These are phyloP conservation scores for Ancistrus triradiatus DNA, from an alignment of 2,113 vertebrate species.

Conservation along the genomic window DNA sequence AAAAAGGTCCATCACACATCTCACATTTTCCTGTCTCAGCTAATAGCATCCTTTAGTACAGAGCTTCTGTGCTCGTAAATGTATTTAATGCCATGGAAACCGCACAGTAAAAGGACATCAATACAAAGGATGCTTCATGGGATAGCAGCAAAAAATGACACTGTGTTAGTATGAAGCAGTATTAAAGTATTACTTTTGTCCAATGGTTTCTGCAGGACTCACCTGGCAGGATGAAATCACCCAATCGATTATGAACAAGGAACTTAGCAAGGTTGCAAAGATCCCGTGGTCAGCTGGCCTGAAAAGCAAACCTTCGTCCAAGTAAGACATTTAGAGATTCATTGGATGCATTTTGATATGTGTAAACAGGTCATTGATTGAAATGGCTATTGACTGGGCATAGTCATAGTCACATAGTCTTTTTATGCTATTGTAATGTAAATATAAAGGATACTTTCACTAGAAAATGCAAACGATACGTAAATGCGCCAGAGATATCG, in stretches of 20 bases:
- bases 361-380: no score
- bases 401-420: no score
- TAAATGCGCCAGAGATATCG: no score
- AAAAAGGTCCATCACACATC: constrained; percentile 74
- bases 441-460: no score
- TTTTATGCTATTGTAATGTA: no score
- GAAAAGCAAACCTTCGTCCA: constrained; percentile 56
- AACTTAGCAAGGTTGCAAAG: constrained; percentile 82
- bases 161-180: no score
- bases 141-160: no score
- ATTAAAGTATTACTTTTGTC: no score
- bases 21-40: not conserved
- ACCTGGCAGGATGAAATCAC: constrained; percentile 90
- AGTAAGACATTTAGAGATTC: constrained; percentile 63
- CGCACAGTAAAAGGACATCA: not conserved
- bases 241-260: constrained; percentile 81
- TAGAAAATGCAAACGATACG: no score
- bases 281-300: constrained; percentile 47
- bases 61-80: not conserved
- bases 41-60: constrained; percentile 1
- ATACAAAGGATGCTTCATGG: no score
- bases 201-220: constrained; percentile 68
- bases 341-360: not conserved
- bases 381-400: no score
- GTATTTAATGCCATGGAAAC: constrained; percentile 3